These are phyloP conservation scores for Amphiprion ocellaris DNA, from an alignment of 2,113 vertebrate genomes.

Conservation along the genomic window DNA sequence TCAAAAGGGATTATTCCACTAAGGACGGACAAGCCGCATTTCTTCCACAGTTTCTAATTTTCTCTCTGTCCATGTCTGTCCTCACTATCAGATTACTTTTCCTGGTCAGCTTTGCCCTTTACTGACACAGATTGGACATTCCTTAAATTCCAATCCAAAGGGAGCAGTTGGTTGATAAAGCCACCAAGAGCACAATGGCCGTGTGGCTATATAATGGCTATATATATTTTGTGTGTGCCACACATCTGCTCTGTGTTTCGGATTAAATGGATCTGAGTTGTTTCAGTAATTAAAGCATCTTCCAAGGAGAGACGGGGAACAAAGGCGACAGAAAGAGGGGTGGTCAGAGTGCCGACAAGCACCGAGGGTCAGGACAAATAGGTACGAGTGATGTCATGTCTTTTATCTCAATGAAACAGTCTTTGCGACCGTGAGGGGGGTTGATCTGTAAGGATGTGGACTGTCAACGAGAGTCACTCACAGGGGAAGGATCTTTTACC, in stretches of 20 bases:
- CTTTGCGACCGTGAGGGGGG: slow-evolving; percentile 30
- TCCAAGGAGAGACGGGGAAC: slow-evolving; percentile 23
- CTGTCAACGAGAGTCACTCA: slow-evolving; percentile 50
- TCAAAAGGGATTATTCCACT: slow-evolving; percentile 12
- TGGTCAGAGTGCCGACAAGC: slow-evolving; percentile 1
- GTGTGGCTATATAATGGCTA: neutral
- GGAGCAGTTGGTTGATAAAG: slow-evolving; percentile 39
- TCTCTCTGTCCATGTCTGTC: neutral
- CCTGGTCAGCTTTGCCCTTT: slow-evolving; percentile 25
- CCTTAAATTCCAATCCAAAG: slow-evolving; percentile 39
- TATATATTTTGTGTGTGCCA: neutral
- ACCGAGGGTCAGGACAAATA: slow-evolving; percentile 23
- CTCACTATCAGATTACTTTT: neutral
- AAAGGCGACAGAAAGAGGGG: neutral
- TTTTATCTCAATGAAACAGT: slow-evolving; percentile 68
- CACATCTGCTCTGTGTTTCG: slow-evolving; percentile 37
- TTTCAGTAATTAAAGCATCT: slow-evolving; percentile 33
- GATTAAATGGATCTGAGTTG: slow-evolving; percentile 40
- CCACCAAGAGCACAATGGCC: neutral
- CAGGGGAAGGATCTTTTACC: slow-evolving; percentile 78
- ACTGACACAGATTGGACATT: slow-evolving; percentile 31
- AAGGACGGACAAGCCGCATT: slow-evolving; percentile 10
- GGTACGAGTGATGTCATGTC: slow-evolving; percentile 58
- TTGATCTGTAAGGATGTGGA: slow-evolving; percentile 54
- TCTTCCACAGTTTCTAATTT: neutral